phyloP scores from a whole-genome alignment of 2,888 invertebrate species.

The Latrodectus elegans region DNA sequence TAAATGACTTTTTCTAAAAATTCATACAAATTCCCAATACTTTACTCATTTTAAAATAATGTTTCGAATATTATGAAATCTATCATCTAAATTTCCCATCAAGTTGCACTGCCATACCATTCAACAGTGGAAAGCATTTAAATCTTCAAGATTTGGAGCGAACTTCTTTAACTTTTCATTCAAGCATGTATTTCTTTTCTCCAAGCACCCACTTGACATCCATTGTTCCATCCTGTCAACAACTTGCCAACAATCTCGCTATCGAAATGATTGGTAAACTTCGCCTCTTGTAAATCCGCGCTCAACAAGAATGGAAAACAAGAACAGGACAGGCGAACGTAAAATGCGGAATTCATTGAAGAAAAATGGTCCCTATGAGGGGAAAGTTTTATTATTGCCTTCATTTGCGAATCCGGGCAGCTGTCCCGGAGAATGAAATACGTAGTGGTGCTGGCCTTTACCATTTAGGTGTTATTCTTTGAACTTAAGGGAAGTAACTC shows the following conservation, averaged over 20 bases:
- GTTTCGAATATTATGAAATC: too few species aligned
- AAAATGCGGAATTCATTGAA: constrained; percentile 51
- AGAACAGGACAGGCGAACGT: constrained; percentile 59
- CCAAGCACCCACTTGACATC: constrained; percentile 47
- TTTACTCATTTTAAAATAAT: too few species aligned
- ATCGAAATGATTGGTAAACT: constrained; percentile 67
- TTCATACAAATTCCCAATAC: too few species aligned
- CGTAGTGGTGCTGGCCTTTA: constrained; percentile 6
- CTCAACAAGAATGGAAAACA: not conserved
- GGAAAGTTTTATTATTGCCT: constrained; percentile 60
- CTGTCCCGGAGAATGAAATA: constrained; percentile 42
- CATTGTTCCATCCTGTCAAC: constrained; percentile 54
- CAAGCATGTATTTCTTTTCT: too few species aligned
- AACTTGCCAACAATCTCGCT: constrained; percentile 34
- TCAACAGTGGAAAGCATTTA: too few species aligned
- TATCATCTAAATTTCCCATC: too few species aligned
- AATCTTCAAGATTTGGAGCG: too few species aligned
- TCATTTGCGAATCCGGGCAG: constrained; percentile 53
- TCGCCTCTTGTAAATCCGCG: not conserved
- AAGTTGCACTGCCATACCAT: too few species aligned
- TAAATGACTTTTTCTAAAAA: too few species aligned
- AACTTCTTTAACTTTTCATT: too few species aligned
- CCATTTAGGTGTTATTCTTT: constrained; percentile 28
- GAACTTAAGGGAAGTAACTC: constrained; percentile 37
- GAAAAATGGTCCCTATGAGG: constrained; percentile 17